These are phyloP conservation scores for Centroberyx gerrardi DNA, from an alignment of 2,797 vertebrate species.

Conservation along the genomic window DNA sequence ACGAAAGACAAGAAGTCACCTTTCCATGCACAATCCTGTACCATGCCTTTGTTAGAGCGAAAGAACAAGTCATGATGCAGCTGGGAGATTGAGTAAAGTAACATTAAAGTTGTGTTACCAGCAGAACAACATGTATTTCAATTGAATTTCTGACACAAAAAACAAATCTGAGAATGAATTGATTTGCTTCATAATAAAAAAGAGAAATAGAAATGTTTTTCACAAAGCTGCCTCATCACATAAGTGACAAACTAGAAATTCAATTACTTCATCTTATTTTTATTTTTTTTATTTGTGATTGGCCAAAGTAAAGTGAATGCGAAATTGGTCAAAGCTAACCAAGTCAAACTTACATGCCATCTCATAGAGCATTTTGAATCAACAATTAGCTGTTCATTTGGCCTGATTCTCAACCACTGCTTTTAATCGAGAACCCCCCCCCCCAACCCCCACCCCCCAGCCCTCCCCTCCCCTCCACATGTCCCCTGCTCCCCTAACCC, in stretches of 20 bases:
- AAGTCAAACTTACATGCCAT: slow-evolving; percentile 83
- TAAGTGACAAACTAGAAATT: slow-evolving; percentile 69
- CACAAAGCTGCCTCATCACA: slow-evolving; percentile 96
- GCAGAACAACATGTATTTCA: slow-evolving; percentile 69
- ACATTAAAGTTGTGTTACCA: slow-evolving; percentile 59
- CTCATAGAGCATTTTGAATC: slow-evolving; percentile 88
- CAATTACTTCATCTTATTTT: slow-evolving; percentile 60
- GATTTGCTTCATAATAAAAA: slow-evolving; percentile 55
- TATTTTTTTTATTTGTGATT: slow-evolving; percentile 71
- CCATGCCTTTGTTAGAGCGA: slow-evolving; percentile 85
- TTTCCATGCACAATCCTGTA: slow-evolving; percentile 84
- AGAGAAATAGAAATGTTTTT: slow-evolving; percentile 59
- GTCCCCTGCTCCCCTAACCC: slow-evolving; percentile 54
- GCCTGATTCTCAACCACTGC: slow-evolving; percentile 93
- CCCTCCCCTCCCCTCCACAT: slow-evolving; percentile 62
- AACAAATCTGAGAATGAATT: slow-evolving; percentile 39
- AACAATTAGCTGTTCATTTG: slow-evolving; percentile 89
- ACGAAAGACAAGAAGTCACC: slow-evolving; percentile 79
- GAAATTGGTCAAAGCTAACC: slow-evolving; percentile 72
- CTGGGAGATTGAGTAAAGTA: slow-evolving; percentile 84
- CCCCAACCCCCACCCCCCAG: no score
- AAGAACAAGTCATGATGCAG: slow-evolving; percentile 93
- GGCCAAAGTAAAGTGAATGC: slow-evolving; percentile 70
- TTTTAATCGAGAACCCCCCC: slow-evolving; percentile 81
- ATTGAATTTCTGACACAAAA: slow-evolving; percentile 69